Percentiles rank a stretch among this genome's conserved stretches.
Evolutionary conservation across 2,888 invertebrate genomes (phyloP).

Genomic region (Opisthograptis luteolata): DNA sequence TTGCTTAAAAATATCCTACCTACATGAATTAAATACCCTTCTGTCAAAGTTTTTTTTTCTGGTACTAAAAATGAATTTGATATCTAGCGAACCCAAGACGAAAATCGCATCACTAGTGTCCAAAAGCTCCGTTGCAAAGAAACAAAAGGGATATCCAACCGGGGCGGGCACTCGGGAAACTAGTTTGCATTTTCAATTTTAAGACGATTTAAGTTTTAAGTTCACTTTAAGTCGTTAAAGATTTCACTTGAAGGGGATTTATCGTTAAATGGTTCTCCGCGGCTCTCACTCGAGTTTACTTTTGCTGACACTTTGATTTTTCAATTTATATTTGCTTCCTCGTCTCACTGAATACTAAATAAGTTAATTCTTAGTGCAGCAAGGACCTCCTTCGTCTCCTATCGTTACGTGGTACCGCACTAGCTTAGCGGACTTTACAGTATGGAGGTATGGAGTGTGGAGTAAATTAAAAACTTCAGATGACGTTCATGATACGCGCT

Average conservation of each 20-base stretch:
- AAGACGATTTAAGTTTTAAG: slow-evolving; percentile 77
- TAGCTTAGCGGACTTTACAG: no score
- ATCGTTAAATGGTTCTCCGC: slow-evolving; percentile 54
- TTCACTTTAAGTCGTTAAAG: slow-evolving; percentile 64
- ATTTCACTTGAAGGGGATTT: slow-evolving; percentile 63
- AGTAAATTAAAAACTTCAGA: no score
- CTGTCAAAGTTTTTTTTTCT: no score
- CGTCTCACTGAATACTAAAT: background rate
- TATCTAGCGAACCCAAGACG: no score
- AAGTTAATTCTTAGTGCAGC: no score
- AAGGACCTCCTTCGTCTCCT: no score
- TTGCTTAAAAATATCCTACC: no score
- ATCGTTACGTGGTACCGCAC: no score
- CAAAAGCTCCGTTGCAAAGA: slow-evolving; percentile 40
- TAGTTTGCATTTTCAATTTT: slow-evolving; percentile 79
- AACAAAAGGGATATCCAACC: slow-evolving; percentile 50
- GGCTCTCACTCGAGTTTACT: slow-evolving; percentile 36
- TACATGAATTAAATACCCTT: no score
- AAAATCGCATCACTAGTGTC: slow-evolving; percentile 22
- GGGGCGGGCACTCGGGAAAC: slow-evolving; percentile 55
- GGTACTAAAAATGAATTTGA: no score
- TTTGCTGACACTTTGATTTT: slow-evolving; percentile 32
- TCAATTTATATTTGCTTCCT: slow-evolving; percentile 19
- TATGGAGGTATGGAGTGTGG: no score
- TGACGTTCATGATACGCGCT: no score